Evolutionary conservation across 2,888 invertebrate species (phyloP).

Genomic region (Desoria tigrina): DNA sequence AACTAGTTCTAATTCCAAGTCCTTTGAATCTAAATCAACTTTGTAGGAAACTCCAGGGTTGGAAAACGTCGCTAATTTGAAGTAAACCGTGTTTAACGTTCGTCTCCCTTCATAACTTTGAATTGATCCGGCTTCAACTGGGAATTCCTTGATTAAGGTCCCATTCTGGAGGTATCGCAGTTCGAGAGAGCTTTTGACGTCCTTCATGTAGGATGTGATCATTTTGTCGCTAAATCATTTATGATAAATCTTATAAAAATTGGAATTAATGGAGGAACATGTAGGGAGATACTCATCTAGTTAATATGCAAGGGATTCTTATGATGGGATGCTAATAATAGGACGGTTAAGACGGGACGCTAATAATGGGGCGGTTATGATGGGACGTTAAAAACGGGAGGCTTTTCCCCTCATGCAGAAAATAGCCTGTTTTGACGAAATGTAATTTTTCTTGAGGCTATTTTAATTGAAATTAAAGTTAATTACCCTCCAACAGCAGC

Average conservation of each 20-base stretch:
- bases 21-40: slow-evolving; percentile 9
- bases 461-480: slow-evolving; percentile 5
- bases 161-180: slow-evolving; percentile 75
- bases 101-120: slow-evolving; percentile 80
- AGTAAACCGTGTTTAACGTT: slow-evolving; percentile 78
- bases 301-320: too few species aligned
- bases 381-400: too few species aligned
- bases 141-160: slow-evolving; percentile 69
- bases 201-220: slow-evolving; percentile 82
- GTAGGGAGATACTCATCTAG: too few species aligned
- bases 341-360: too few species aligned
- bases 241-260: too few species aligned
- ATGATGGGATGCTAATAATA: too few species aligned
- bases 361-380: too few species aligned
- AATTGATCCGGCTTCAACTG: slow-evolving; percentile 79
- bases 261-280: too few species aligned
- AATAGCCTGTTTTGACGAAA: not conserved
- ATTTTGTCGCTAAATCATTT: slow-evolving; percentile 66
- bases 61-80: slow-evolving; percentile 87
- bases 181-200: slow-evolving; percentile 89
- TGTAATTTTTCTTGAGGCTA: too few species aligned
- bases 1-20: not conserved
- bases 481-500: slow-evolving; percentile 73
- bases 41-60: slow-evolving; percentile 77
- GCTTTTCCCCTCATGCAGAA: too few species aligned